Conservation (phyloP, 2,888 invertebrate species). For the Arctia plantaginis region DNA sequence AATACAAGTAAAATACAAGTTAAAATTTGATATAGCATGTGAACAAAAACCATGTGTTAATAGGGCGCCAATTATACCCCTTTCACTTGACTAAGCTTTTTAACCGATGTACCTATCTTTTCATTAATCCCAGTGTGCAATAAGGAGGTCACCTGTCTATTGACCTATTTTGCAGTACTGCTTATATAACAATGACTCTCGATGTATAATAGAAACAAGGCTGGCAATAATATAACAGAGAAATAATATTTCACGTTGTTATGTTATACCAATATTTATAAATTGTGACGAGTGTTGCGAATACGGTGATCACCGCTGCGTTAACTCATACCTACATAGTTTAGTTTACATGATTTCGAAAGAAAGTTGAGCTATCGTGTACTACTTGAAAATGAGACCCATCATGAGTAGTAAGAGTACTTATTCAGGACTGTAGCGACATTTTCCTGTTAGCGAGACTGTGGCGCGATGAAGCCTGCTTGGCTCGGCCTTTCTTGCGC, state of each 20-base stretch:
- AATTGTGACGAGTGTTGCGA: not conserved
- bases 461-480: constrained; percentile 35
- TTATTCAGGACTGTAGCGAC: constrained; percentile 56
- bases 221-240: not conserved
- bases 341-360: not conserved
- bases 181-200: constrained; percentile 1
- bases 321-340: not conserved
- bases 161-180: not conserved
- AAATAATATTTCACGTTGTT: not conserved
- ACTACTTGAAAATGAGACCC: not conserved
- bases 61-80: not conserved
- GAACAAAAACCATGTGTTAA: not conserved
- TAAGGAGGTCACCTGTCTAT: not conserved
- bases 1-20: no score
- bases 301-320: not conserved
- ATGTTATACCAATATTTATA: not conserved
- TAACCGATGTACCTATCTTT: not conserved
- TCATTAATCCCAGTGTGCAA: not conserved
- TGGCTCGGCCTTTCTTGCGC: constrained; percentile 41
- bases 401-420: constrained; percentile 8
- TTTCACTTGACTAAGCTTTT: not conserved
- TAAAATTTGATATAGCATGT: not conserved
- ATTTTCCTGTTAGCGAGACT: constrained; percentile 54
- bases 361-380: not conserved
- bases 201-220: not conserved